A percentile compares a stretch with the other conserved stretches of the same genome.
These are phyloP conservation scores for Lepidothrix coronata DNA, from an alignment of 2,113 vertebrate genomes.

Conservation along the genomic window DNA sequence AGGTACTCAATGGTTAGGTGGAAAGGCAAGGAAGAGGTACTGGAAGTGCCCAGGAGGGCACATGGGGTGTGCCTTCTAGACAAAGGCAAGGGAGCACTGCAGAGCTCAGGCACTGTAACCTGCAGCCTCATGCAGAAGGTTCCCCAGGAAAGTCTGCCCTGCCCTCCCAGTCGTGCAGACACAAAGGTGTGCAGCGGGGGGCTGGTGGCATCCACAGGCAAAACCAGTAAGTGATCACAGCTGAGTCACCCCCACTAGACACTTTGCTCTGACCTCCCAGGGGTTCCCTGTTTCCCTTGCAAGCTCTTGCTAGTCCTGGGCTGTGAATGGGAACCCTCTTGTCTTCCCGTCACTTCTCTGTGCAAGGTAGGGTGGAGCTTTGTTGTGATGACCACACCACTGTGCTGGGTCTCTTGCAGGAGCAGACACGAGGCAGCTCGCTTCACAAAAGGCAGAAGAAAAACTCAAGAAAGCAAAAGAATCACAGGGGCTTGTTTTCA, in stretches of 20 bases:
- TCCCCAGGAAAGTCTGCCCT: not conserved
- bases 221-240: not conserved
- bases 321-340: not conserved
- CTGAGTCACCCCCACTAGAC: not conserved
- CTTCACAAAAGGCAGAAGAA: fast-evolving
- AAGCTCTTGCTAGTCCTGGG: not conserved
- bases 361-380: not conserved
- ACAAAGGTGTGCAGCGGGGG: not conserved
- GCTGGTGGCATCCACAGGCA: not conserved
- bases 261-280: not conserved
- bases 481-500: fast-evolving
- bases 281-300: not conserved
- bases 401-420: not conserved
- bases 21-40: not conserved
- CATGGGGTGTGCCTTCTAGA: not conserved
- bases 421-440: not conserved
- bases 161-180: not conserved
- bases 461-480: not conserved
- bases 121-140: not conserved
- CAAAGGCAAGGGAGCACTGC: not conserved
- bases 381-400: not conserved
- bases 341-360: not conserved
- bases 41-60: not conserved
- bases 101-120: not conserved
- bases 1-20: not conserved